phyloP scores from a whole-genome alignment of 2,113 vertebrate species.

The Cryptoleucopteryx plumbea region DNA sequence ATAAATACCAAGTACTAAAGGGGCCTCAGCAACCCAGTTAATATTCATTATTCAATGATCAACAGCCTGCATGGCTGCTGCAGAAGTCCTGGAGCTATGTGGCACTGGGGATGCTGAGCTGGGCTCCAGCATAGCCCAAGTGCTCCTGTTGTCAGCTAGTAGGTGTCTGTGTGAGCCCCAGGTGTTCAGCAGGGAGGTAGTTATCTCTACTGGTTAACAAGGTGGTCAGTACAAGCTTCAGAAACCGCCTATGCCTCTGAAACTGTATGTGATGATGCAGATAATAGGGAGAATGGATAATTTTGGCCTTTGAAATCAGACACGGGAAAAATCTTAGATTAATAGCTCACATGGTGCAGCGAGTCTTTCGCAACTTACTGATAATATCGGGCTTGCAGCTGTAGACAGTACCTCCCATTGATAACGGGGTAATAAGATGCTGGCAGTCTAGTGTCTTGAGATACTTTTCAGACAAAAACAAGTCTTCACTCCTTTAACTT shows the following conservation, averaged over 20 bases:
- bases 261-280: not conserved
- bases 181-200: not conserved
- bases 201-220: not conserved
- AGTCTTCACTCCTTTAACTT: not conserved
- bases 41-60: not conserved
- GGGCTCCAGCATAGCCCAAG: not conserved
- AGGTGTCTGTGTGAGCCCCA: not conserved
- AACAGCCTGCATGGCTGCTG: not conserved
- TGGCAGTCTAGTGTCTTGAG: not conserved
- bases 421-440: not conserved
- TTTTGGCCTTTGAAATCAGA: not conserved
- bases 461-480: not conserved
- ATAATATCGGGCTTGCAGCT: accelerated
- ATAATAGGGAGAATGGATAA: not conserved
- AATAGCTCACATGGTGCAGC: not conserved
- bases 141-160: not conserved
- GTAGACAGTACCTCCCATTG: not conserved
- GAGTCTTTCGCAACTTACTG: no score
- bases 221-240: not conserved
- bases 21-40: not conserved
- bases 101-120: not conserved
- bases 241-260: not conserved
- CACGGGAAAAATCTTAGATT: not conserved
- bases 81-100: not conserved
- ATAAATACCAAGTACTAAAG: not conserved